Percentiles rank a stretch among this genome's conserved stretches.
These are phyloP conservation scores for Drosophila fulvimacula DNA, from an alignment of 2,888 invertebrate species.

Conservation along the genomic window DNA sequence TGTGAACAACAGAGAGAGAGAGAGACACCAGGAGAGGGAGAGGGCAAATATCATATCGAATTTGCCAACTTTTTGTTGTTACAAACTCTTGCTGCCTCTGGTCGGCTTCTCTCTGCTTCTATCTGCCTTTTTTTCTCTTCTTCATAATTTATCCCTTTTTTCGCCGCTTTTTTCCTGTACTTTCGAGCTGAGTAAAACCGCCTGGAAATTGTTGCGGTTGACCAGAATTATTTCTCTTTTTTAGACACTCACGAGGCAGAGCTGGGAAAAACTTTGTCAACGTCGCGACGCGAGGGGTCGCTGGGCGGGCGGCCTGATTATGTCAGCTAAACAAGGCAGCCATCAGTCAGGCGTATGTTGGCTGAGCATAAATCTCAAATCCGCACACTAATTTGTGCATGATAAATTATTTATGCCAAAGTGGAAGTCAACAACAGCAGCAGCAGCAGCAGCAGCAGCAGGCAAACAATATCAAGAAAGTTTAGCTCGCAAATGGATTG, in stretches of 20 bases:
- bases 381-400: constrained; percentile 80
- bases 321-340: constrained; percentile 60
- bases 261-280: constrained; percentile 53
- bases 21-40: background rate
- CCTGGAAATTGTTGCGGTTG: constrained; percentile 73
- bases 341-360: constrained; percentile 55
- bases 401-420: constrained; percentile 83
- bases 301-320: constrained; percentile 27
- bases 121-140: constrained; percentile 24
- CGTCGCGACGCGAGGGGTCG: constrained; percentile 4
- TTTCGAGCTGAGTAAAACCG: constrained; percentile 28
- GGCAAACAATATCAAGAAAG: constrained; percentile 34
- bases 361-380: constrained; percentile 59
- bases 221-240: constrained; percentile 69
- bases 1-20: constrained; percentile 5
- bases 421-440: constrained; percentile 52
- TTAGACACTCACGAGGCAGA: constrained; percentile 13
- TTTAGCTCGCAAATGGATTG: constrained; percentile 28
- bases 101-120: too few species aligned
- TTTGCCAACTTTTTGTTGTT: constrained; percentile 36
- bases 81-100: constrained; percentile 1
- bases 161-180: constrained; percentile 12
- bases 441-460: constrained; percentile 29
- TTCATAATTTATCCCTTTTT: constrained; percentile 61
- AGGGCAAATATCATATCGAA: constrained; percentile 16